These are phyloP conservation scores for Sycophila sp. DNA, from an alignment of 1,140 invertebrate species.

Conservation along the genomic window DNA sequence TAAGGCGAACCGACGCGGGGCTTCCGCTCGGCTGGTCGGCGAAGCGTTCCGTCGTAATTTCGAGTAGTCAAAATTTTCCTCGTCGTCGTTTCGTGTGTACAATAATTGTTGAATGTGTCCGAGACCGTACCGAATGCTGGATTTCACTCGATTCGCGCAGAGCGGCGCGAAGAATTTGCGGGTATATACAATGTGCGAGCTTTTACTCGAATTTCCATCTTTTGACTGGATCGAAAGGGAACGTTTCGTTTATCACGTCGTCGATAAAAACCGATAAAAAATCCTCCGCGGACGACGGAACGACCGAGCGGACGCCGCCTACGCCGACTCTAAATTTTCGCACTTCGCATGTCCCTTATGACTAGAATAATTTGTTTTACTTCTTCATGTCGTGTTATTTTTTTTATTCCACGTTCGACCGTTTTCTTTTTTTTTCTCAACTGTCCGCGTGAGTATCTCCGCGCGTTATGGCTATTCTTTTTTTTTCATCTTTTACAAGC, in stretches of 20 bases:
- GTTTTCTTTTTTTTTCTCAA: slow-evolving; percentile 34
- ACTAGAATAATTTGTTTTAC: slow-evolving; percentile 38
- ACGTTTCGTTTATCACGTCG: not conserved
- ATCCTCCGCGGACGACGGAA: slow-evolving; percentile 27
- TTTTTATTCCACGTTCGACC: slow-evolving; percentile 24
- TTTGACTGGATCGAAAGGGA: not conserved
- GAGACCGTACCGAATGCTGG: slow-evolving; percentile 18
- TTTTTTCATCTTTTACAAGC: slow-evolving; percentile 34
- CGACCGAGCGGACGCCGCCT: slow-evolving; percentile 27
- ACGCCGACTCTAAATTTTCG: slow-evolving; percentile 40
- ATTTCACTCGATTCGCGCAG: slow-evolving; percentile 37
- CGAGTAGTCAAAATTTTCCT: slow-evolving; percentile 38
- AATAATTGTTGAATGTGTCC: too few relatives aligned
- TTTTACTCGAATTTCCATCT: not conserved
- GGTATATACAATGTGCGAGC: slow-evolving; percentile 37
- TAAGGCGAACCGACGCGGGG: slow-evolving; percentile 46
- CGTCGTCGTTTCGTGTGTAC: slow-evolving; percentile 20
- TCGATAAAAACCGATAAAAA: not conserved
- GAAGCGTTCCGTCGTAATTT: slow-evolving; percentile 42
- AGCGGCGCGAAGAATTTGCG: slow-evolving; percentile 35
- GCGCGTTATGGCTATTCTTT: slow-evolving; percentile 33
- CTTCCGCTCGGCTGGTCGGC: slow-evolving; percentile 44
- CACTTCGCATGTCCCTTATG: slow-evolving; percentile 37
- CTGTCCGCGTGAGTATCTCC: slow-evolving; percentile 30
- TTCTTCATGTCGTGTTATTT: slow-evolving; percentile 9